Evolutionary conservation across 1,140 invertebrate species (phyloP), one percentile per base, ranked within the genome.

Genomic region (Psilanteris sp.): DNA sequence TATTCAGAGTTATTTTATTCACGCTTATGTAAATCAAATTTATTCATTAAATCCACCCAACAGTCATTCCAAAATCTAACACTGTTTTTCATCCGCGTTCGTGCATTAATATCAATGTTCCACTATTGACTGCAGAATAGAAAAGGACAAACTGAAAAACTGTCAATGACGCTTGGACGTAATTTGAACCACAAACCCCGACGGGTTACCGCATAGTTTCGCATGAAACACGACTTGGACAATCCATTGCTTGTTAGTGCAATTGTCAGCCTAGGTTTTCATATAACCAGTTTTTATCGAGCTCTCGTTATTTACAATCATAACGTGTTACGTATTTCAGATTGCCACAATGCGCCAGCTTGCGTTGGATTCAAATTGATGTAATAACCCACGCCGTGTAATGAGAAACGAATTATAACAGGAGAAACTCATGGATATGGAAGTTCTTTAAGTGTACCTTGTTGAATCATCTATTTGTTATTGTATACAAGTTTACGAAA

Each of bases 241-340:
- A 61, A 71, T 54, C 37, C 37, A 22, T 15, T 31, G 46, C 55
- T 71, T 50, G 67, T 71, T 71, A 71, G 55, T 43, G 36, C 67
- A 61, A 71, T 54, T 71, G 67, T 71, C 54, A 54, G 44, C 15
- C 10, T 13, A 14, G 44, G 54, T 54, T 71, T 59, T 68, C 34
- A 59, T 68, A 70, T 52, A 52, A 59, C 44, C 34, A 34, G 54
- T 70, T 70, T 59, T 61, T 41, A 70, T 61, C 52, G 66, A 46
- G 50, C 64, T 67, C 55, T 50, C 43, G 54, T 70, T 59, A 32
- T 32, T 57, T 50, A 50, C 64, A 52, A 68, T 50, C 43, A 59
- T 57, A 68, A 41, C 18, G 31, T 7, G 27, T 37, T 55, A 31
- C 41, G 32, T 52, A 55, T 46, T 67, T 15, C 9, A 10, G 5